These are phyloP conservation scores for Hipposideros larvatus DNA, from an alignment of 2,797 vertebrate species.

Conservation along the genomic window DNA sequence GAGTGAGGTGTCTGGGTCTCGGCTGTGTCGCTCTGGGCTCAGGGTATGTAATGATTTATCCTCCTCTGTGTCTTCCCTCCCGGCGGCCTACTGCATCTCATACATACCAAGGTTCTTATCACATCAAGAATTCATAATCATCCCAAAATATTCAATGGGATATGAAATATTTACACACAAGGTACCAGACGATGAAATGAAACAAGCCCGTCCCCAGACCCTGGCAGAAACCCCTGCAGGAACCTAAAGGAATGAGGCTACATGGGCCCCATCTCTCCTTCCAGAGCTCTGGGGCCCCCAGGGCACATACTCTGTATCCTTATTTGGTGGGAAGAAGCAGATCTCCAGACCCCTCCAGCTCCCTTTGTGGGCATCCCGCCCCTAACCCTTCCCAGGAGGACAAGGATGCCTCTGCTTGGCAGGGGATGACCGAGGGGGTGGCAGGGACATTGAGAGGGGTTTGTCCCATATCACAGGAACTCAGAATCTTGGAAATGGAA, in stretches of 20 bases:
- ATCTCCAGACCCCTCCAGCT: neutral
- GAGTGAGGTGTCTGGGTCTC: neutral
- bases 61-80: conserved; percentile 83
- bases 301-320: neutral
- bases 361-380: too few species aligned
- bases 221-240: conserved; percentile 22
- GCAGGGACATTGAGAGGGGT: neutral
- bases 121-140: conserved; percentile 91
- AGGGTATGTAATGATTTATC: conserved; percentile 66
- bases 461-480: neutral
- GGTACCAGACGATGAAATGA: conserved; percentile 85
- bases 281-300: conserved; percentile 59
- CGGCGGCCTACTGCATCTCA: conserved; percentile 83
- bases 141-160: conserved; percentile 89
- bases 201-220: conserved; percentile 58
- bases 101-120: conserved; percentile 88
- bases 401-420: neutral
- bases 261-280: neutral
- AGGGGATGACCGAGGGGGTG: neutral
- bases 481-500: neutral
- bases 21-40: conserved; percentile 6
- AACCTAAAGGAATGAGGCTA: neutral
- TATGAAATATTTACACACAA: conserved; percentile 91
- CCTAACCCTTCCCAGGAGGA: neutral
- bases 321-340: neutral